Evolutionary conservation across 2,888 invertebrate genomes (phyloP).

Genomic region (Muscina levida): DNA sequence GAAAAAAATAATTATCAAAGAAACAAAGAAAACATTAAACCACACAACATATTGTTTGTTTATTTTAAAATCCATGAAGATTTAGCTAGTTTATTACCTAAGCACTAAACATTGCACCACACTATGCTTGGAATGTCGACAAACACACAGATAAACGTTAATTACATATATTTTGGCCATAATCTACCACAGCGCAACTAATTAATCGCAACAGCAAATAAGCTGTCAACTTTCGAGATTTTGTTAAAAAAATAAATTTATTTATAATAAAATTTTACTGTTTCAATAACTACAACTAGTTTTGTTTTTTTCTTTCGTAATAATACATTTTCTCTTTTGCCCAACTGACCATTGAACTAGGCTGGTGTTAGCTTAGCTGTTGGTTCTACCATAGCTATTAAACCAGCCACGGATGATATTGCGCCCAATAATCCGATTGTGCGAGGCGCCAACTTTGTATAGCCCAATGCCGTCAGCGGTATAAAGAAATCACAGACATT

Average conservation of each 20-base stretch:
- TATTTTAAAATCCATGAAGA: too few relatives aligned
- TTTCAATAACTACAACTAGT: slow-evolving; percentile 20
- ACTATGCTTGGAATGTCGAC: too few relatives aligned
- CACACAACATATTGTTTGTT: too few relatives aligned
- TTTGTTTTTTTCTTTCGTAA: background rate
- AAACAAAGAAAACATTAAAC: too few relatives aligned
- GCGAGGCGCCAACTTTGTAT: slow-evolving; percentile 88
- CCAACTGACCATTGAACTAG: slow-evolving; percentile 1
- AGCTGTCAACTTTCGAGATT: slow-evolving; percentile 13
- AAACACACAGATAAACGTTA: too few relatives aligned
- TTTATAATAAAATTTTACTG: too few relatives aligned
- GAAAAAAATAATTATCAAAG: too few relatives aligned
- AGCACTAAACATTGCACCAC: too few relatives aligned
- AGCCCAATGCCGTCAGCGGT: slow-evolving; percentile 90
- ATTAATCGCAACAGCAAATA: background rate
- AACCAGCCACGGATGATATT: slow-evolving; percentile 89
- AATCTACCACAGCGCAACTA: too few relatives aligned
- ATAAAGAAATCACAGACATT: slow-evolving; percentile 93
- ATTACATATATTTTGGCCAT: too few relatives aligned
- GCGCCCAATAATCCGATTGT: slow-evolving; percentile 89
- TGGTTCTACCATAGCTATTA: slow-evolving; percentile 89
- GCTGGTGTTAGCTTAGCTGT: slow-evolving; percentile 87
- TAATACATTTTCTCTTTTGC: background rate
- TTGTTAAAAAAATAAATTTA: slow-evolving; percentile 17
- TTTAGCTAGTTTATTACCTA: too few relatives aligned